Evolutionary conservation across 53 echinoderm and acorn worm genomes (phyloP), one percentile per base, ranked within the genome.

Genomic region (Echinarachnius parma): DNA sequence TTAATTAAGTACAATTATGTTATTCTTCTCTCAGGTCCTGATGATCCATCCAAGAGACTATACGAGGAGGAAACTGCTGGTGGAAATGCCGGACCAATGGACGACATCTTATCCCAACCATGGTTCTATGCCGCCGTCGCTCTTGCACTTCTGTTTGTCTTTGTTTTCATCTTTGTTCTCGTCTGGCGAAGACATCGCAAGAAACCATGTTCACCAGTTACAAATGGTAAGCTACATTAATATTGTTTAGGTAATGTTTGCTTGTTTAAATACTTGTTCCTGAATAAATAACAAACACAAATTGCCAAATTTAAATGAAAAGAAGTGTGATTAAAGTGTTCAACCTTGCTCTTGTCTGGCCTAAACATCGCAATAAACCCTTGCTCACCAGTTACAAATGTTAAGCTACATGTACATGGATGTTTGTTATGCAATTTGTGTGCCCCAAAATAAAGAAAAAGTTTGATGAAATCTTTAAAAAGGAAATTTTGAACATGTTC

Each of bases 71-170:
- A 65, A 1, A n/a, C n/a, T n/a, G 62, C 21, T 16, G 30, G 53
- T 2, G 52, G 29, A 4, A n/a, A 32, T 2, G 48, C 28, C 7
- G 53, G 53, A 0, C 56, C 56, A 28, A 54, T 34, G 35, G 39
- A 54, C 35, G 48, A 57, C 33, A 74, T 91, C 46, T 37, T 83
- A 10, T 63, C 76, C 4, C 70, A 86, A 35, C 87, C 87, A 4
- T 87, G 80, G 80, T 76, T 91, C 50, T 82, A 88, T 31, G 82
- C 84, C 7, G 68, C 81, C 48, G 54, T 88, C 30, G 87, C 81
- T n/a, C 52, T 92, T 7, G 80, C 80, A 14, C 62, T 84, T 16
- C 75, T 87, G 56, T 59, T 92, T 21, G 35, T 84, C 25, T 9
- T 87, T 11, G 64, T 79, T n/a, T 78, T 77, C 11, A 65, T 87